phyloP scores from a whole-genome alignment of 2,888 invertebrate genomes.

The Parapristionchus giblindavisi region DNA sequence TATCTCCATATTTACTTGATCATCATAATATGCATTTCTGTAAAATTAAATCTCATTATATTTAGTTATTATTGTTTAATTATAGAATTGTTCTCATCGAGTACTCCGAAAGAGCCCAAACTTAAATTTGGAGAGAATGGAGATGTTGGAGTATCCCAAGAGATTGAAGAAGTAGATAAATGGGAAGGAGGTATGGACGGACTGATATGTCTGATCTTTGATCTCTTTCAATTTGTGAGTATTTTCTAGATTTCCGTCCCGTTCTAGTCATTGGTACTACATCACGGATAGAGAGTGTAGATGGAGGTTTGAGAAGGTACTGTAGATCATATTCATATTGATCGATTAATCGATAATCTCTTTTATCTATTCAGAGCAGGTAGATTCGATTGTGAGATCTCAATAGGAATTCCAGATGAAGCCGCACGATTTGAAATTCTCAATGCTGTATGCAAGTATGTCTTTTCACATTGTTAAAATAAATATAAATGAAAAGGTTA shows the following conservation, averaged over 20 bases:
- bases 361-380: constrained; percentile 46
- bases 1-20: no score
- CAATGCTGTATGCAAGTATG: constrained; percentile 58
- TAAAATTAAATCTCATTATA: constrained; percentile 13
- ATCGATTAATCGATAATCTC: neutral
- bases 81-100: constrained; percentile 53
- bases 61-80: constrained; percentile 19
- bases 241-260: constrained; percentile 21
- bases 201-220: constrained; percentile 1
- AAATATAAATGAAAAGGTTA: neutral
- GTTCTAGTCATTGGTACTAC: constrained; percentile 86
- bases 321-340: constrained; percentile 75
- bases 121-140: constrained; percentile 53
- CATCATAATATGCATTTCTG: no score
- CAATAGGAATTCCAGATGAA: constrained; percentile 89
- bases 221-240: neutral
- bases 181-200: constrained; percentile 27
- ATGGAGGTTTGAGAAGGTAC: constrained; percentile 88
- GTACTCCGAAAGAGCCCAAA: constrained; percentile 49
- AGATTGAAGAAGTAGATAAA: constrained; percentile 24
- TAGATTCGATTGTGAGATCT: constrained; percentile 83
- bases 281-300: constrained; percentile 88
- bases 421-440: constrained; percentile 76
- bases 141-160: constrained; percentile 47
- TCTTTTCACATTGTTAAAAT: neutral